Evolutionary conservation across 2,888 invertebrate genomes (phyloP), one percentile per base, ranked within the genome.

Genomic region (Buathra laborator): DNA sequence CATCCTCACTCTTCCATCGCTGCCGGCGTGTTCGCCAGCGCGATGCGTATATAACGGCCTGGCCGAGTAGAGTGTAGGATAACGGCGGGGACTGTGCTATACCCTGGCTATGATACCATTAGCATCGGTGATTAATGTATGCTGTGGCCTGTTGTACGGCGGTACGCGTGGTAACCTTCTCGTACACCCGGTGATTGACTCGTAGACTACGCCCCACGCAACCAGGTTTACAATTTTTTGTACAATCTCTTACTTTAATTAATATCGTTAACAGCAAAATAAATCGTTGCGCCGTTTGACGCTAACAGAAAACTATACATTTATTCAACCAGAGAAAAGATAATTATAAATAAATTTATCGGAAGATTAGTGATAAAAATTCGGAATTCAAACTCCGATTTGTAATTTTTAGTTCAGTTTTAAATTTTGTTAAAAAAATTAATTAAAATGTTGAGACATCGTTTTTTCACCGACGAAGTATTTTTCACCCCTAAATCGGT

Each of bases 51-150:
- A 76, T 66, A 66, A 76, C 76, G 66, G 37, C 66, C 64, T 51
- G 66, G 16, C 76, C 86, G 83, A 86, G 87, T 83, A 81, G 83
- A 84, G 86, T 86, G 86, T 87, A 79, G 64, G 74, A 70, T 70
- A 70, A 53, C 70, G 84, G 44, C 53, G 51, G 9, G 48, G 79
- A 74, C 67, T 48, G 72, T 72, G 90, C 90, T 91, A 91, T 62
- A 62, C 88, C 90, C 89, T 86, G 89, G 89, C 92, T 92, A 91
- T 92, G 93, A 93, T 92, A 92, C 92, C 92, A 93, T 93, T 93
- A 93, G 92, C 93, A 92, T 93, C 92, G 86, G 92, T 93, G 93
- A 93, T 93, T 93, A 93, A 93, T 93, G 92, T 92, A 92, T 91
- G 92, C 92, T 89, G 92, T 88, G 89, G 90, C 89, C 90, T 88